Evolutionary conservation across 2,888 invertebrate genomes (phyloP), one percentile per base, ranked within the genome.

Genomic region (Apamea epomidion): DNA sequence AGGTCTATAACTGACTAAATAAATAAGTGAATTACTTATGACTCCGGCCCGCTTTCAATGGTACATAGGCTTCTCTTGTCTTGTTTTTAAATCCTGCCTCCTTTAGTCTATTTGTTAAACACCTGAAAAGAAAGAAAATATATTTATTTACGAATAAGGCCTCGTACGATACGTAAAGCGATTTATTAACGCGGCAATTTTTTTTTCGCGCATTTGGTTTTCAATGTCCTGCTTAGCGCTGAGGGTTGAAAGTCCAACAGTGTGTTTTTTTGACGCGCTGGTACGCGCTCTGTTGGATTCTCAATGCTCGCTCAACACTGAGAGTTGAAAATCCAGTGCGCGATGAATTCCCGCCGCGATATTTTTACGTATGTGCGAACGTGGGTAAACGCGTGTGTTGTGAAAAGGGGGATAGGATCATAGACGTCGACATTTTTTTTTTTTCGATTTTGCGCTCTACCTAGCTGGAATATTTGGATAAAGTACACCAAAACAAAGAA

Each of bases 51-150:
- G 67, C 67, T 80, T 67, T 60, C 16, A 81, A 7, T 0, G 80
- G 80, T 6, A 62, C 80, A 18, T 67, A 79, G 0, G 80, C 80
- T 62, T 67, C 51, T 10, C 85, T 84, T 0, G 67, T 67, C 18
- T 80, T 85, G 42, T 68, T 60, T 16, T 60, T 54, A 21, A 85
- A 81, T 0, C 80, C 80, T 0, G 80, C 85, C 5, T 85, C 80
- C 6, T 85, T 81, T 0, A 81, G 48, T 37, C 80, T 68, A 16
- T 51, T 81, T 21, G 42, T 79, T 5, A 81, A 25, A 45, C 80
- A 42, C n/a, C 80, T 81, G 18, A 29, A 67, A 80, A 18, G 0
- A 37, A 45, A 32, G 0, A 82, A 51, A 32, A 42, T 45, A 12
- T 25, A 75, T 25, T 37, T 3, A 18, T 25, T 10, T 18, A 37